Base-by-base conservation (phyloP, 2,888 invertebrate genomes). In the Chromoteleia sp. region DNA sequence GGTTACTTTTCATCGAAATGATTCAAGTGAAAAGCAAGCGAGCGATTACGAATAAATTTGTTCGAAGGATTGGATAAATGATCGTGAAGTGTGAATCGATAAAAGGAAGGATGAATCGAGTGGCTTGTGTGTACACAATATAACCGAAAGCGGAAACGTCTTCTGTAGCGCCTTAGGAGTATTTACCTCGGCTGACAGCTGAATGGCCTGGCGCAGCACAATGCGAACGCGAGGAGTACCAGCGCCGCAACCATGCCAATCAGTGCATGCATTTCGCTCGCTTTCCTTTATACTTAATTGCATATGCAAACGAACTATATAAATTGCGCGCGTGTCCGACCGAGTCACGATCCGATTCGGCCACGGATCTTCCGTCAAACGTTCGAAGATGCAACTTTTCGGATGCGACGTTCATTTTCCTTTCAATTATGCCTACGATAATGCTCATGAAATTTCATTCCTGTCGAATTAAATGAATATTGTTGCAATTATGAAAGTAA, bases 251-350 rank as follows among this genome's bases (percentile, higher is more conserved):
- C 82, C 83, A 85, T 84, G 80, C 84, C 85, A 85, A 87, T 85
- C 85, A 83, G 83, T 85, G 85, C 84, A 82, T 83, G 83, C 82
- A 85, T 85, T 86, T 86, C 85, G 85, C 87, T 84, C 84, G 81
- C 86, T 87, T 87, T 85, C 86, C 83, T 86, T 85, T 84, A 85
- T 83, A 84, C 83, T 86, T 87, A 86, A 87, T 87, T 86, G 83
- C 85, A 71, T 76, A 71, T 71, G 58, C 76, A 74, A 70, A 74
- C 67, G 43, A 74, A 71, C 65, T 68, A 58, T 52, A 74, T 52
- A 77, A 81, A 82, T 67, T 73, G 70, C 36, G 67, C 75, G 56
- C 58, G 65, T 58, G 75, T 58, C 58, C 75, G 45, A 76, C 59
- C 41, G 65, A 77, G 61, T 67, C 76, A 77, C 70, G 76, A 76